Base-by-base conservation (phyloP, 2,888 invertebrate species). In the Osmoderma eremita region DNA sequence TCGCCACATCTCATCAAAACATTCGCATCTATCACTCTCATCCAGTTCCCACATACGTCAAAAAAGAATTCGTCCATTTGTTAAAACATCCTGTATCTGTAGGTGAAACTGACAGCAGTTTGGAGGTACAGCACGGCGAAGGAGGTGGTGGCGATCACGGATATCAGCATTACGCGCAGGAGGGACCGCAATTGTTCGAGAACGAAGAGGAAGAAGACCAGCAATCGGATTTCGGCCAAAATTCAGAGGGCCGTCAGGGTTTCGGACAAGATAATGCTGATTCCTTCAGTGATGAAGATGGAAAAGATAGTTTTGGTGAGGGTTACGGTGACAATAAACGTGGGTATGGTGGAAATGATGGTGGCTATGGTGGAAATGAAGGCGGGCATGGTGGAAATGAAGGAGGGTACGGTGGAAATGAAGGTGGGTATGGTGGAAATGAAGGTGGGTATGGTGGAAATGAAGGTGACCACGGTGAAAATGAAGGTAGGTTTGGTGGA, bases 11-110 rank as follows among this genome's bases (percentile, higher is more conserved):
- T 45, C 90, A 90, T 76, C 90, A 90, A 79, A 88, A 87, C 66
- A 87, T 90, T 72, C 88, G 89, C 74, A 87, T 90, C 72, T 89
- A 89, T 77, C 90, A 90, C 77, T 90, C 86, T 83, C 90, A 90
- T 75, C 86, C 90, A 0, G 89, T 90, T 0, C 90, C 90, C 1
- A 88, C 89, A 0, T 89, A 88, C 80, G 84, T 89, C 4, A 89
- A 89, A 82, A 88, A 89, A 75, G 89, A 89, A 75, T 86, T 89
- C 80, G 85, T 86, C 74, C 88, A 90, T 77, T 81, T 88, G 67
- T 77, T 89, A 2, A 86, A 89, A 74, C 88, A 90, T 75, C 89
- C 89, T 2, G 80, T 90, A 63, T 87, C 88, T 75, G 85, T 87
- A 73, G 89, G 89, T 56, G 88, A 88, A 54, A 77, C 74, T 48